Base-by-base conservation (phyloP, 2,113 vertebrate species). In the Platycercus adscitus region DNA sequence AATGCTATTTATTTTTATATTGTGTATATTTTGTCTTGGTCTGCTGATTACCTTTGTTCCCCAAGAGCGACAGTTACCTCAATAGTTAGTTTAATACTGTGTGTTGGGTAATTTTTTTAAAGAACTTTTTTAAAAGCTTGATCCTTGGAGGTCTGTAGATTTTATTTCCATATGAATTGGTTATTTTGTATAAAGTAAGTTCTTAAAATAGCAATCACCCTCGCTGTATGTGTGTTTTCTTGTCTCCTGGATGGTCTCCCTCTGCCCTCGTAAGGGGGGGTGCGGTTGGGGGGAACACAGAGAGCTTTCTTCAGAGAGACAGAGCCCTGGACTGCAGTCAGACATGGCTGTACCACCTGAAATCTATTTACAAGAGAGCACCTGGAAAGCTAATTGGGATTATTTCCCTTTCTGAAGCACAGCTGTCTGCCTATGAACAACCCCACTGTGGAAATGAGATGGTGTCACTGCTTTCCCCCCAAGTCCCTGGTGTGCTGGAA, bases 111-210 rank as follows among this genome's bases (percentile, higher is more conserved):
- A 96, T 97, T 98, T 98, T 98, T 98, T 98, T 92, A 96, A 97
- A 97, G 95, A 97, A 96, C 95, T 98, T 98, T 97, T 98, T 96
- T 73, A 98, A 97, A 98, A 98, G 96, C 96, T 96, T 97, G 98
- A 97, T 98, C 97, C 96, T 98, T 88, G 88, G 97, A 98, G 98
- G 96, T 98, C 97, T 98, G 98, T 98, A 98, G 98, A 98, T 98
- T 97, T 98, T 98, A 98, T 98, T 98, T 98, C 98, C 98, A 97
- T 98, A 98, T 98, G 97, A 98, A 98, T 98, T 98, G 97, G 98
- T 98, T 98, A 98, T 98, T 98, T 98, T 98, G 98, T 98, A 98
- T 98, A 98, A 98, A 98, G 98, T 98, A 97, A 86, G 3, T 98
- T 98, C 97, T 98, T 97, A 98, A 98, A 98, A 98, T 98, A 98